These are phyloP conservation scores for Platysternon megacephalum DNA, from an alignment of 2,113 vertebrate species.

Conservation along the genomic window DNA sequence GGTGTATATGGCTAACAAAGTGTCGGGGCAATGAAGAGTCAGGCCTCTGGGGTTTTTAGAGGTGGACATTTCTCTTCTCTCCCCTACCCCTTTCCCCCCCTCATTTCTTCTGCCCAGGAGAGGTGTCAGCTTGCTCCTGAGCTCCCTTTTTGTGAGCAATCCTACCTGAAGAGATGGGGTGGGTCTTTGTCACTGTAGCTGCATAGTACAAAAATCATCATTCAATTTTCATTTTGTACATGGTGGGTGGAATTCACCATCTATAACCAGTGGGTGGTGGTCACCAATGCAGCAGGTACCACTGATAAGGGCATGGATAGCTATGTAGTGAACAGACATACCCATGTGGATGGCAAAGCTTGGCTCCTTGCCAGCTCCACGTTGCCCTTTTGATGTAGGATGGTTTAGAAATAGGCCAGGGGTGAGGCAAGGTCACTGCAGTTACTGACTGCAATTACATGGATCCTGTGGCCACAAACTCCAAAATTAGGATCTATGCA, in stretches of 20 bases:
- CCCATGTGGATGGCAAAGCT: background rate
- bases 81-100: no score
- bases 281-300: background rate
- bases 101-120: no score
- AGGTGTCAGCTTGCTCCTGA: background rate
- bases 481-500: background rate
- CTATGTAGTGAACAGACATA: background rate
- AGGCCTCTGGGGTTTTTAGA: background rate
- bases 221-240: background rate
- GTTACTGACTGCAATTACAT: background rate
- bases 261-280: background rate
- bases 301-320: background rate
- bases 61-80: background rate
- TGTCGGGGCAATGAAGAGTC: background rate
- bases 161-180: background rate
- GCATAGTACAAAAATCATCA: background rate
- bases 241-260: background rate
- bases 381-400: background rate
- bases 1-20: background rate
- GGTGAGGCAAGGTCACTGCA: background rate
- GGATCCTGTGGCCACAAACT: background rate
- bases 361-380: background rate
- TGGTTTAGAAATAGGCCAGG: background rate
- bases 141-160: background rate
- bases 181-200: background rate